A percentile compares a stretch with the other conserved stretches of the same genome.
These are phyloP conservation scores for Oophaga pumilio DNA, from an alignment of 2,113 vertebrate genomes.

Conservation along the genomic window DNA sequence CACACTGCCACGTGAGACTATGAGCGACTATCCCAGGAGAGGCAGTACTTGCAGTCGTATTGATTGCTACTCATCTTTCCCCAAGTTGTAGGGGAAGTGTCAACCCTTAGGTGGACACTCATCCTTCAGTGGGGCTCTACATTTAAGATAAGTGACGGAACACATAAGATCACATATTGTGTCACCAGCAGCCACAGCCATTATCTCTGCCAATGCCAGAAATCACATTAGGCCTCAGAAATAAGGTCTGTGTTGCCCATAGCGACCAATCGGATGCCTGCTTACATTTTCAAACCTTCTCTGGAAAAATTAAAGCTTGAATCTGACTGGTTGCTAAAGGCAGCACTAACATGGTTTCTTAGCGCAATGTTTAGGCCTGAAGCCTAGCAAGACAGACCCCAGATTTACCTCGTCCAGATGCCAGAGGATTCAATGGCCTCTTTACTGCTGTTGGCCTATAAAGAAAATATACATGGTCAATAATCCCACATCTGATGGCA, in stretches of 20 bases:
- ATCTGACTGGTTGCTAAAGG: not conserved
- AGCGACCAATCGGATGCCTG: not conserved
- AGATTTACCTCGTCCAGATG: conserved; percentile 72
- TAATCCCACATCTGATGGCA: not conserved
- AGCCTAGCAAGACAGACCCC: not conserved
- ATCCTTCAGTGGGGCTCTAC: no score
- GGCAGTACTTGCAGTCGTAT: not conserved
- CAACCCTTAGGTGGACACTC: no score
- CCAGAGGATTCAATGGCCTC: conserved; percentile 78
- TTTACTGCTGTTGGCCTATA: conserved; percentile 83
- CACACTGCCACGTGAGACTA: no score
- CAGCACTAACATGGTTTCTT: not conserved
- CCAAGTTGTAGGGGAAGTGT: not conserved
- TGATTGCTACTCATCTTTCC: not conserved
- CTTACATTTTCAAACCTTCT: not conserved
- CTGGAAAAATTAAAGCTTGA: not conserved
- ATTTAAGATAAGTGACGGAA: no score
- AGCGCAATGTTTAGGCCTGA: not conserved
- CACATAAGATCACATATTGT: no score
- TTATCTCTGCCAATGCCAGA: not conserved
- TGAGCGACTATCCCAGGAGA: no score
- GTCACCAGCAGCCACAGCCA: not conserved
- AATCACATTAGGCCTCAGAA: not conserved
- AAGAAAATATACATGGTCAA: not conserved
- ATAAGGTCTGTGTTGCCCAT: not conserved